These are phyloP conservation scores for Cryptotermes secundus DNA, from an alignment of 1,140 invertebrate species.

Conservation along the genomic window DNA sequence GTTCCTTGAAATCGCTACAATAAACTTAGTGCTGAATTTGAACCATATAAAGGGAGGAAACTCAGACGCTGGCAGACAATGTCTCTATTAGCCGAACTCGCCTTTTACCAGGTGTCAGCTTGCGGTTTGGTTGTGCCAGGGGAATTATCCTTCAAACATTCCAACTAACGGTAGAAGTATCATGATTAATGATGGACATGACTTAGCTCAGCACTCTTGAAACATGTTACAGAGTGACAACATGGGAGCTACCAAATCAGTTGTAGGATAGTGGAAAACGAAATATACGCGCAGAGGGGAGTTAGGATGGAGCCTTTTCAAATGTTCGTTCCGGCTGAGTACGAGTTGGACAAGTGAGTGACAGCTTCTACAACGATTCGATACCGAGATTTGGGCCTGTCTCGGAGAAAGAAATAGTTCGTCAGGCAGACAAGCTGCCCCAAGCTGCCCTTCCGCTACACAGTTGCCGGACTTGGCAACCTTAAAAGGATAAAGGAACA, in stretches of 20 bases:
- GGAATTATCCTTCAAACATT: conserved; percentile 27
- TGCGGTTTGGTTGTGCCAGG: conserved; percentile 18
- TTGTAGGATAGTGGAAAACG: neutral
- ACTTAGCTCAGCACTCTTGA: conserved; percentile 11
- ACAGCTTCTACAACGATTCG: conserved; percentile 14
- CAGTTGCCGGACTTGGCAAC: neutral
- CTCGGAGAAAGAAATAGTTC: conserved; percentile 18
- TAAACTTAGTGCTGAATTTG: too few relatives aligned
- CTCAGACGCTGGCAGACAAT: neutral
- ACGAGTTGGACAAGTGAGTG: conserved; percentile 25
- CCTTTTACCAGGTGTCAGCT: conserved; percentile 23
- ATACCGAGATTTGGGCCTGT: neutral
- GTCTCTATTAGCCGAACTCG: conserved; percentile 34
- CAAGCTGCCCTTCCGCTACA: neutral
- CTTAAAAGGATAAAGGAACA: neutral
- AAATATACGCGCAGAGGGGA: neutral
- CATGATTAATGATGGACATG: conserved; percentile 34
- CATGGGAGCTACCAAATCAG: neutral
- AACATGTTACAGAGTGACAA: neutral
- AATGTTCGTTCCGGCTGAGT: conserved; percentile 27
- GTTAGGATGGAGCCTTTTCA: neutral
- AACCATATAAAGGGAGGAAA: too few relatives aligned
- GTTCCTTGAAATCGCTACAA: too few relatives aligned
- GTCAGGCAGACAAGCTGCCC: neutral
- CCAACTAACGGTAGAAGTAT: conserved; percentile 35